Percentiles rank a stretch among this genome's conserved stretches.
These are phyloP conservation scores for Drosophila atroscutellata DNA, from an alignment of 2,888 invertebrate genomes.

Conservation along the genomic window DNA sequence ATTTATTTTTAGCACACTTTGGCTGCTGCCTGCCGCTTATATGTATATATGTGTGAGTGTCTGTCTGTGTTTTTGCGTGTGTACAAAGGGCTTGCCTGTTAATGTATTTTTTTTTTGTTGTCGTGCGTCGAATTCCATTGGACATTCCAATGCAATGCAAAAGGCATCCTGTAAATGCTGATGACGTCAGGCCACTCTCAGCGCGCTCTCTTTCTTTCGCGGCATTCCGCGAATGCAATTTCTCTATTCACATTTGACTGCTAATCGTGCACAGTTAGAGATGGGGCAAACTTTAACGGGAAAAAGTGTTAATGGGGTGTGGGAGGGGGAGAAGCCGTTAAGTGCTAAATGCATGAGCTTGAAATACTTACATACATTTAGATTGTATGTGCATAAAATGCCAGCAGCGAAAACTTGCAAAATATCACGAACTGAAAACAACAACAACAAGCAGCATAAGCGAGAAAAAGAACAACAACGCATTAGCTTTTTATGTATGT, in stretches of 20 bases:
- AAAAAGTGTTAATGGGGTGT: not conserved
- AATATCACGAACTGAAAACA: constrained; percentile 66
- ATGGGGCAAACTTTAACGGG: constrained; percentile 1
- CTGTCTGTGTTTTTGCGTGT: not conserved
- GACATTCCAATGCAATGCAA: constrained; percentile 21
- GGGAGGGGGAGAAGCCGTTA: constrained; percentile 2
- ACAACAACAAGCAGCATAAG: constrained; percentile 14
- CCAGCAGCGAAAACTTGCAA: constrained; percentile 49
- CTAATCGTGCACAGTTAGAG: constrained; percentile 30
- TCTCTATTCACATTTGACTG: constrained; percentile 55
- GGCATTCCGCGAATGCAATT: constrained; percentile 34
- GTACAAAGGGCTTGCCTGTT: constrained; percentile 16
- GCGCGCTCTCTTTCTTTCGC: not conserved
- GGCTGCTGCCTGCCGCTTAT: constrained; percentile 21
- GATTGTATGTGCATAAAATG: constrained; percentile 45
- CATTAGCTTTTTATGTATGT: constrained; percentile 15
- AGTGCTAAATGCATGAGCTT: constrained; percentile 60
- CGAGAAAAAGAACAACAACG: constrained; percentile 27
- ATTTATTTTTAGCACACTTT: constrained; percentile 59
- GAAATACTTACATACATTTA: constrained; percentile 24
- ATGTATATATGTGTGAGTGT: not conserved
- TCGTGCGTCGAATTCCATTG: constrained; percentile 30
- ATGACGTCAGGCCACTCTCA: constrained; percentile 35
- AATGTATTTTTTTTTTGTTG: not conserved
- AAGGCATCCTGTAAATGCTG: constrained; percentile 22